These are phyloP conservation scores for Nothoprocta perdicaria DNA, from an alignment of 2,113 vertebrate genomes.

Conservation along the genomic window DNA sequence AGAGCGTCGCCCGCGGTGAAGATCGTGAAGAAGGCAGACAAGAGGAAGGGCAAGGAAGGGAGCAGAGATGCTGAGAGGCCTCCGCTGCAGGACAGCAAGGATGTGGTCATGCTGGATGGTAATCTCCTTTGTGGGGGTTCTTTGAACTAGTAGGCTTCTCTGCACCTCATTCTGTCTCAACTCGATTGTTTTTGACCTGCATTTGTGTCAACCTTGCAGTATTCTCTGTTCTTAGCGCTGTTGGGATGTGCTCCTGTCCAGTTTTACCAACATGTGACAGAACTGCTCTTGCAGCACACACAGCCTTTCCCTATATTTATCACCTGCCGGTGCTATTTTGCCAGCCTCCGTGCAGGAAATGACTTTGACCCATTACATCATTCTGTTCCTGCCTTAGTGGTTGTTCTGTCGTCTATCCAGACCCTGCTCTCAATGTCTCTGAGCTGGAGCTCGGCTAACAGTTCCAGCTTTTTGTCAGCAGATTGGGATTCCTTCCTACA, in stretches of 20 bases:
- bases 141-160: neutral
- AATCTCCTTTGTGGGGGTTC: neutral
- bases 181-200: neutral
- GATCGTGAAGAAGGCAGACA: slow-evolving; percentile 87
- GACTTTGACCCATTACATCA: neutral
- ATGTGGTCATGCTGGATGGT: slow-evolving; percentile 90
- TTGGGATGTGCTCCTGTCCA: neutral
- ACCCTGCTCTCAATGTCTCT: neutral
- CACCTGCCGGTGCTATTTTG: neutral
- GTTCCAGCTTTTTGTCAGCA: neutral
- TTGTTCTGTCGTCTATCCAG: neutral
- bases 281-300: neutral
- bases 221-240: neutral
- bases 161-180: neutral
- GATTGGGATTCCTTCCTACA: neutral
- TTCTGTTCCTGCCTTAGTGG: neutral
- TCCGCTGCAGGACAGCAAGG: slow-evolving; percentile 64
- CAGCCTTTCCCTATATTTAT: neutral
- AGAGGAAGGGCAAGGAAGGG: slow-evolving; percentile 78
- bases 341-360: neutral
- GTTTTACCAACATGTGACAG: neutral
- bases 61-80: neutral
- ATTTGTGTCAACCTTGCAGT: neutral
- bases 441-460: neutral
- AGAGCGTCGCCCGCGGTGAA: slow-evolving; percentile 82